Conservation (phyloP, 2,797 vertebrate genomes). For the Salmo trutta region DNA sequence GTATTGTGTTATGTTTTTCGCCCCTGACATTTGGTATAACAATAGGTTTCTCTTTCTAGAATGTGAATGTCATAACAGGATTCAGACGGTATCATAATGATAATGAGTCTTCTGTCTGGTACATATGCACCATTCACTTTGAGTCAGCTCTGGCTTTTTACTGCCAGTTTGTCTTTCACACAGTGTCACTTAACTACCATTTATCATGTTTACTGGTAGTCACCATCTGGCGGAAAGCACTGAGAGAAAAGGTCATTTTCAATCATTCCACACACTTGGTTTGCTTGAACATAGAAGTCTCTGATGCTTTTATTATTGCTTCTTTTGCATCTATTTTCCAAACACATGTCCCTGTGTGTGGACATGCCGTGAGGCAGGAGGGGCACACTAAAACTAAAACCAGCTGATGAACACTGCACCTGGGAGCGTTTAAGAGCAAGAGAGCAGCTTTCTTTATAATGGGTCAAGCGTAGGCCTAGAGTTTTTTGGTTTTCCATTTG, state of each 20-base stretch:
- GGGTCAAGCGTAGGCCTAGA: neutral
- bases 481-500: neutral
- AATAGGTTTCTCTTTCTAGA: neutral
- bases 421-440: neutral
- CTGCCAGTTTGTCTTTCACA: neutral
- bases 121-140: neutral
- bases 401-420: neutral
- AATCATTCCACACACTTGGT: conserved; percentile 8
- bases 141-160: neutral
- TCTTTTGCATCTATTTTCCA: conserved; percentile 4
- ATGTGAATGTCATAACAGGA: neutral
- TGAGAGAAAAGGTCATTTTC: neutral
- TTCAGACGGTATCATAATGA: neutral
- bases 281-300: conserved; percentile 7
- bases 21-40: neutral
- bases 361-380: neutral
- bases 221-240: conserved; percentile 2
- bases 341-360: neutral
- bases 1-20: neutral
- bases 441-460: neutral
- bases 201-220: neutral
- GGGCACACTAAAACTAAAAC: neutral
- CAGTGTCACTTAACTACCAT: neutral
- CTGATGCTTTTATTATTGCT: neutral
- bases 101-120: neutral